These are phyloP conservation scores for Cabera pusaria DNA, from an alignment of 2,888 invertebrate species.

Conservation along the genomic window DNA sequence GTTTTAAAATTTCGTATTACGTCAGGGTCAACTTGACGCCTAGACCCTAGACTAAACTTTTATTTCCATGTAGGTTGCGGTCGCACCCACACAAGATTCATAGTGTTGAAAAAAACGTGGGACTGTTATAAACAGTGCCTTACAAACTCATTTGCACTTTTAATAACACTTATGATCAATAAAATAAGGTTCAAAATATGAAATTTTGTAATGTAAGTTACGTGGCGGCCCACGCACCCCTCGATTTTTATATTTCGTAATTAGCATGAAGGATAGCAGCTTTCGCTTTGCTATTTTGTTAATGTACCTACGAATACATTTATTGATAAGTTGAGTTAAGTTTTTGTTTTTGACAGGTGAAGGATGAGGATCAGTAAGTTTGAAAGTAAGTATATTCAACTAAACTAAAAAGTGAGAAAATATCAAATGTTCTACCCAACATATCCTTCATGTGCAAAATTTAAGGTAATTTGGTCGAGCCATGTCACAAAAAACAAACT, in stretches of 20 bases:
- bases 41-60: slow-evolving; percentile 52
- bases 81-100: slow-evolving; percentile 59
- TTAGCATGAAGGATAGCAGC: slow-evolving; percentile 57
- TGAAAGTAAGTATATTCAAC: no score
- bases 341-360: no score
- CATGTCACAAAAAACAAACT: no score
- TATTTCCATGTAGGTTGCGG: slow-evolving; percentile 64
- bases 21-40: slow-evolving; percentile 53
- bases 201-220: slow-evolving; percentile 7
- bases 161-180: slow-evolving; percentile 30
- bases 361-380: no score
- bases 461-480: no score
- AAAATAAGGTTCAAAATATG: slow-evolving; percentile 35
- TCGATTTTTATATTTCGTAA: slow-evolving; percentile 62
- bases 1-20: no score
- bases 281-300: slow-evolving; percentile 49
- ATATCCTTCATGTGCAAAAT: no score
- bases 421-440: no score
- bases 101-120: slow-evolving; percentile 64
- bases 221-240: slow-evolving; percentile 62
- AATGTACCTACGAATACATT: slow-evolving; percentile 3
- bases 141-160: slow-evolving; percentile 37
- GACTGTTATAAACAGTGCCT: slow-evolving; percentile 49
- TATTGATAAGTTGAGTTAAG: no score
- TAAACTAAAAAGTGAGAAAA: no score